Conservation (phyloP, 2,888 invertebrate species). For the Habroteleia sp. region DNA sequence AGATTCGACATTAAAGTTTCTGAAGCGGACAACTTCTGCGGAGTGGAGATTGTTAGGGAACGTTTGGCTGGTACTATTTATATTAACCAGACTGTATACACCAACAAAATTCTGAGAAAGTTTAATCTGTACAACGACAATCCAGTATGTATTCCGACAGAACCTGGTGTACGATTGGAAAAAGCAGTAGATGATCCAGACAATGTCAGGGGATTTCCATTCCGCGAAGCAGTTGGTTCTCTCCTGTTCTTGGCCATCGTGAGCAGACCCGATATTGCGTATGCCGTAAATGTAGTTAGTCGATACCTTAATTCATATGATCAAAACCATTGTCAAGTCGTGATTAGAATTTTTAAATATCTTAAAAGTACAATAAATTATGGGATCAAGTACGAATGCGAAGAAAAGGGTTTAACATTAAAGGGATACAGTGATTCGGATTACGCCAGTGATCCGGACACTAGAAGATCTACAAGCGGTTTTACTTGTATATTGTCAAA, state of each 20-base stretch:
- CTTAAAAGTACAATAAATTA: conserved; percentile 32
- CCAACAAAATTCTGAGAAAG: conserved; percentile 40
- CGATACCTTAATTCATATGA: conserved; percentile 38
- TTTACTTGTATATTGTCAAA: conserved; percentile 3
- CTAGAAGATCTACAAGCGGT: conserved; percentile 56
- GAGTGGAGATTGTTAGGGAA: conserved; percentile 59
- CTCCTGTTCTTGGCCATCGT: conserved; percentile 49
- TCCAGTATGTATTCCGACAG: conserved; percentile 49
- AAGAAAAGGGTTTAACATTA: conserved; percentile 1
- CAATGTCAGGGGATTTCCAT: conserved; percentile 4
- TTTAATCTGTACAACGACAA: conserved; percentile 57
- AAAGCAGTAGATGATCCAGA: not conserved
- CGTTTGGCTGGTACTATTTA: conserved; percentile 26
- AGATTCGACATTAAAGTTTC: conserved; percentile 42
- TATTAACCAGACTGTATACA: conserved; percentile 58
- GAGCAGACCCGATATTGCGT: conserved; percentile 59
- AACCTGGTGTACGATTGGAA: conserved; percentile 34
- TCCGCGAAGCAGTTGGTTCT: conserved; percentile 47
- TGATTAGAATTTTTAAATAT: conserved; percentile 59
- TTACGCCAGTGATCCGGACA: conserved; percentile 56
- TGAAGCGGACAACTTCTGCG: conserved; percentile 51
- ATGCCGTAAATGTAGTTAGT: conserved; percentile 48
- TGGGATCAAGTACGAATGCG: conserved; percentile 13
- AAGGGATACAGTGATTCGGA: conserved; percentile 51
- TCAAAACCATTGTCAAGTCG: conserved; percentile 52